Conservation (phyloP, 1,140 invertebrate genomes). For the Bicyclus anynana region DNA sequence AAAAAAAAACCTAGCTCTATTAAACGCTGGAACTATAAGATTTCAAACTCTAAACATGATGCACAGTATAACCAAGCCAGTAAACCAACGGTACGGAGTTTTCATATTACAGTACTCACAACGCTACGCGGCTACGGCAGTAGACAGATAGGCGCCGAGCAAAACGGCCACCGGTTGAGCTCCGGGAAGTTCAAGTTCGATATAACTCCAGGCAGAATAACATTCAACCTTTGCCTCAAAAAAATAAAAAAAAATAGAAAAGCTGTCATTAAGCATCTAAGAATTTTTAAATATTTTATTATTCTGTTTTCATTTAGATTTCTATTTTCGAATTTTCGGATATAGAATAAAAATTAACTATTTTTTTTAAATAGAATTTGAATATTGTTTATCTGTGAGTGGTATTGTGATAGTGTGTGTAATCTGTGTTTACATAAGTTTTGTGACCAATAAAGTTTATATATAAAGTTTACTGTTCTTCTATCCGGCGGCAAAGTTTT, state of each 20-base stretch:
- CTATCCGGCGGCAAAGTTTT: background rate
- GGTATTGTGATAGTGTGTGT: background rate
- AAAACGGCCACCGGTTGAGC: conserved; percentile 49
- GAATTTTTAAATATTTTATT: no score
- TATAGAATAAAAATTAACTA: no score
- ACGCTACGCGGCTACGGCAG: conserved; percentile 30
- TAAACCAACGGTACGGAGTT: background rate
- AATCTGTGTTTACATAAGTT: background rate
- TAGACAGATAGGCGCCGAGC: conserved; percentile 48
- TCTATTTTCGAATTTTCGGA: no score
- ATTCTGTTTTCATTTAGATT: no score
- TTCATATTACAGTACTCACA: conserved; percentile 9
- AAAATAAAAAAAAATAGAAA: background rate
- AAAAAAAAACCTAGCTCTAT: no score
- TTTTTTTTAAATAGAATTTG: no score
- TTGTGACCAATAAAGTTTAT: background rate
- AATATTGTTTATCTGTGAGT: no score
- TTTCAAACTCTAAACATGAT: no score
- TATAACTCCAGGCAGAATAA: background rate
- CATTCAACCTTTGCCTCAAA: background rate
- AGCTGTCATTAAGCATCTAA: no score
- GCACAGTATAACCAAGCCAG: no score
- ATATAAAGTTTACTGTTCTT: background rate
- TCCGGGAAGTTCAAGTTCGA: conserved; percentile 43
- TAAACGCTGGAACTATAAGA: no score